A percentile compares a stretch with the other conserved stretches of the same genome.
These are phyloP conservation scores for Aldabrachelys gigantea DNA, from an alignment of 2,113 vertebrate species.

Conservation along the genomic window DNA sequence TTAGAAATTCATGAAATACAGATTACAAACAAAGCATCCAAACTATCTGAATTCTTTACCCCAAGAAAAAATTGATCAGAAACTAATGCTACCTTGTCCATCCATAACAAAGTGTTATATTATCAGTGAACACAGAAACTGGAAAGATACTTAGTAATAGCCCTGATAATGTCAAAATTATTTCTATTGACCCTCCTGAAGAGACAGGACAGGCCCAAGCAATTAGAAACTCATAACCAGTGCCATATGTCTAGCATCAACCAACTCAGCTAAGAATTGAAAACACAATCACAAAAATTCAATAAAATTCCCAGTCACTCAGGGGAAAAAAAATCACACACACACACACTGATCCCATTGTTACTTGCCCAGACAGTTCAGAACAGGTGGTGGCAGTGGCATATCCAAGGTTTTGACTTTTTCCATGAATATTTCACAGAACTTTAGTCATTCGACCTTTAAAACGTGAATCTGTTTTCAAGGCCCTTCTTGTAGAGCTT, in stretches of 20 bases:
- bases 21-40: not conserved
- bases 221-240: not conserved
- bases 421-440: not conserved
- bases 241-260: not conserved
- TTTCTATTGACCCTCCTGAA: not conserved
- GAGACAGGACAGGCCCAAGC: not conserved
- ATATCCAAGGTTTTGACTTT: not conserved
- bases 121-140: not conserved
- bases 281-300: not conserved
- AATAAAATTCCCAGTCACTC: not conserved
- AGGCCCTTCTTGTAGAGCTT: not conserved
- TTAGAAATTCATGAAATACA: not conserved
- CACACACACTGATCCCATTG: not conserved
- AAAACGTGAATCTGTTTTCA: not conserved
- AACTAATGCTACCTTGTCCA: not conserved
- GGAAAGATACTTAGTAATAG: not conserved
- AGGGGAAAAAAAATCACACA: not conserved
- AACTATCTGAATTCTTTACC: not conserved
- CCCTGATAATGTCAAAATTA: not conserved
- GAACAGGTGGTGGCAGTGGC: not conserved
- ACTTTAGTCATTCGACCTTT: not conserved
- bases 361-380: not conserved
- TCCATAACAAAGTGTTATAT: not conserved
- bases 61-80: not conserved
- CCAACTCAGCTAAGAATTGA: not conserved